Evolutionary conservation across 2,113 vertebrate species (phyloP), one percentile per base, ranked within the genome.

Genomic region (Mustelus asterias): DNA sequence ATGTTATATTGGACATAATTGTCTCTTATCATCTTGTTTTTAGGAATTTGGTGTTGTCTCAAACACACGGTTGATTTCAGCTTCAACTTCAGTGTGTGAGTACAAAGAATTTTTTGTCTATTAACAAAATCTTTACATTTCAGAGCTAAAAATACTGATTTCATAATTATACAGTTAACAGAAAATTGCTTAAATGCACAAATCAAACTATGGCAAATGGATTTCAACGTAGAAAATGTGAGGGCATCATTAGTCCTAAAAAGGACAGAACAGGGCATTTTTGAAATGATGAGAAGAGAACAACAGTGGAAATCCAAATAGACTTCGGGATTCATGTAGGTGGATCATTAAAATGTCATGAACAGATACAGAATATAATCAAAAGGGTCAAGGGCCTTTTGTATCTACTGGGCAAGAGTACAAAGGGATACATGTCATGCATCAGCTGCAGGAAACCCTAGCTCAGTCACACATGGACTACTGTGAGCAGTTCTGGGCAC

Each of bases 31-130:
- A 1, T 97, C 97, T 96, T 67, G 96, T 29, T 96, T 96, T 24
- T 97, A 99, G 99, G 99, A 99, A 97, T 99, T 99, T 98, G 99
- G 99, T 96, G 99, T 99, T 76, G 99, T 99, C 96, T 99, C 99
- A 96, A 99, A 99, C 97, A 99, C 99, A 96, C 98, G 99, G 96
- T 98, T 99, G 97, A 99, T 99, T 97, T 98, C 99, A 97, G 99
- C 99, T 97, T 99, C 99, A 97, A 99, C 99, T 96, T 99, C 99
- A 97, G 99, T 99, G 97, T 99, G 99, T 99, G 98, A 99, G 99
- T 99, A 96, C 96, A 48, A 58, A 33, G 44, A 44, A 1, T 96
- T 86, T 89, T 90, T 67, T 63, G 33, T 41, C 16, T 96, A 29
- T 72, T 48, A 90, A 89, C 80, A 37, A 85, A 85, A 37, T 93